These are phyloP conservation scores for Lineus longissimus DNA, from an alignment of 1,140 invertebrate genomes.

Conservation along the genomic window DNA sequence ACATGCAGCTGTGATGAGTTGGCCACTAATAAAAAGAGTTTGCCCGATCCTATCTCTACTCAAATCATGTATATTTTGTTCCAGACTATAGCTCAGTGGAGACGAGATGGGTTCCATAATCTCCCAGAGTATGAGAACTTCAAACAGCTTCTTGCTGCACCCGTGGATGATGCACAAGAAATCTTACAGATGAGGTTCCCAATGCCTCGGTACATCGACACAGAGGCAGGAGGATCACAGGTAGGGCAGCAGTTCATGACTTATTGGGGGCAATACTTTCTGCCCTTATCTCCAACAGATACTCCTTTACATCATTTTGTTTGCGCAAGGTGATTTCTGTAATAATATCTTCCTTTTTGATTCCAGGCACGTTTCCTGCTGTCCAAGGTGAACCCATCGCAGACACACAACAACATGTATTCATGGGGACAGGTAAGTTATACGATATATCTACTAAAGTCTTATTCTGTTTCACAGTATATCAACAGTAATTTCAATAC, in stretches of 20 bases:
- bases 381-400: conserved; percentile 98
- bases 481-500: no score
- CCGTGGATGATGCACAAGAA: conserved; percentile 95
- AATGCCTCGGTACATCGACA: conserved; percentile 98
- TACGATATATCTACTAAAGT: no score
- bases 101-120: conserved; percentile 89
- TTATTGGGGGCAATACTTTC: background rate
- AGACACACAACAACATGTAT: conserved; percentile 99
- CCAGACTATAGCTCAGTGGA: conserved; percentile 95
- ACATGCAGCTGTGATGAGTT: no score
- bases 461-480: no score
- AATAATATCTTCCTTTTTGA: conserved; percentile 18
- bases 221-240: conserved; percentile 94
- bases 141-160: conserved; percentile 90
- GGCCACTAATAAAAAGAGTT: conserved; percentile 5
- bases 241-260: no score
- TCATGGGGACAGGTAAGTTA: conserved; percentile 64
- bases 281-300: background rate
- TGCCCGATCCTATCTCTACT: background rate
- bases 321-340: background rate
- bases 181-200: conserved; percentile 94
- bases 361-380: conserved; percentile 90
- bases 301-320: background rate
- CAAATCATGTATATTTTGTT: conserved; percentile 6
- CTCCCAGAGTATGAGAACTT: conserved; percentile 97